Base-by-base conservation (phyloP, 2,888 invertebrate genomes). In the Apoda limacodes region DNA sequence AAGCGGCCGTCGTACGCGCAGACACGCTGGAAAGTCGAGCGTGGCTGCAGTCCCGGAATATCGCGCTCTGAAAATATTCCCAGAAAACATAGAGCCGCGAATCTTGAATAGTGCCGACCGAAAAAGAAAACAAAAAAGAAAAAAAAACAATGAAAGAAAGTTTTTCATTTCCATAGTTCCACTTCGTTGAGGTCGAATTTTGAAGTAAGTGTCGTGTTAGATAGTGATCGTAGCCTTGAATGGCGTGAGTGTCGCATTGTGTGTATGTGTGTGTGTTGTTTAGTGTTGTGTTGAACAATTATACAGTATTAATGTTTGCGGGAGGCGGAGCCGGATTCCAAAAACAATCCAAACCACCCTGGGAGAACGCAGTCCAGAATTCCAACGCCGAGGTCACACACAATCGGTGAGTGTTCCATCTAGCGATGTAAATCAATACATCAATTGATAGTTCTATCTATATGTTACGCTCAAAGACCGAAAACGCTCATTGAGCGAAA, bases 251-350 rank as follows among this genome's bases (percentile, higher is more conserved):
- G 27, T 11, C 24, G 26, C 32, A 19, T 25, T 31, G 39, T 27
- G 21, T 30, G 22, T 32, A 35, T 46, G 43, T 31, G 34, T 13
- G 21, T 34, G 20, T 29, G 30, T 31, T 33, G 31, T 37, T 30
- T 31, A 29, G 34, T 37, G 37, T 24, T 30, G 26, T 30, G 30
- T 38, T 42, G 37, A 31, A 32, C 35, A 29, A 36, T 30, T 35
- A 40, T 19, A 30, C 38, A 13, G 43, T 32, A 41, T 54, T 52
- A 42, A 76, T 76, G 76, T 75, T 76, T 37, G 75, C 75, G 44
- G 74, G 75, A 2, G 74, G 74, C 5, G 75, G 74, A 13, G 74
- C 75, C 6, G 75, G 74, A 5, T 74, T 75, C 38, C 75, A 75
- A 39, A 75, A 72, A 49, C 70, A 70, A 46, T 69, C 71, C 3